phyloP scores from a whole-genome alignment of 2,113 vertebrate species.

The Sturnus vulgaris region DNA sequence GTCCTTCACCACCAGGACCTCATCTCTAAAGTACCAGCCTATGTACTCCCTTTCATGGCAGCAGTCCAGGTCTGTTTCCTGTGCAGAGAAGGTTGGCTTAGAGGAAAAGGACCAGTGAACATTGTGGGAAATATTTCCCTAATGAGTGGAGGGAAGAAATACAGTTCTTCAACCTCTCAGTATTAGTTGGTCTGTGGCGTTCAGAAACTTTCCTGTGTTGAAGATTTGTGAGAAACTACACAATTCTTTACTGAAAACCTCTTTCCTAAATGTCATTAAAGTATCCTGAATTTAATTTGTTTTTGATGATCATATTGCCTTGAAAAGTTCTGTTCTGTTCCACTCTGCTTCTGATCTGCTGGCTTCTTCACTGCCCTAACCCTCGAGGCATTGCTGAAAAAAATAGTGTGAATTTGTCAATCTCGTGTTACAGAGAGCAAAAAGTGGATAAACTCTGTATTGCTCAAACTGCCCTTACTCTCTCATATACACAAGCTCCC shows the following conservation, averaged over 20 bases:
- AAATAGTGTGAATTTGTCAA: not conserved
- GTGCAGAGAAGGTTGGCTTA: not conserved
- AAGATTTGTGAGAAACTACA: not conserved
- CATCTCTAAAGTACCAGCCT: not conserved
- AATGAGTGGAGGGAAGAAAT: not conserved
- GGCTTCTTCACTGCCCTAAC: not conserved
- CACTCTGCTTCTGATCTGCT: not conserved
- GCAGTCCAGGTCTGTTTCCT: not conserved
- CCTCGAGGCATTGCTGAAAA: not conserved
- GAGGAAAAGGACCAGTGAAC: not conserved
- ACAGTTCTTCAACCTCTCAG: not conserved
- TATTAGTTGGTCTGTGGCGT: not conserved
- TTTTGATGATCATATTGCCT: not conserved
- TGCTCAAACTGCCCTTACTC: not conserved
- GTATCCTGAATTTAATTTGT: not conserved
- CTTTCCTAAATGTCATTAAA: not conserved
- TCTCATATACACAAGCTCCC: not conserved
- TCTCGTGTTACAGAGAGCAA: not conserved
- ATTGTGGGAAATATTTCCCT: not conserved
- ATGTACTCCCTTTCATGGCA: not conserved
- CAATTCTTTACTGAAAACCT: not conserved
- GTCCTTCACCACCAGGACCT: not conserved
- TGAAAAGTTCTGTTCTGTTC: not conserved
- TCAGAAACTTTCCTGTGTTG: not conserved
- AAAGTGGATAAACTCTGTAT: not conserved